Evolutionary conservation across 1,140 invertebrate species (phyloP), one percentile per base, ranked within the genome.

Genomic region (Planococcus citri): DNA sequence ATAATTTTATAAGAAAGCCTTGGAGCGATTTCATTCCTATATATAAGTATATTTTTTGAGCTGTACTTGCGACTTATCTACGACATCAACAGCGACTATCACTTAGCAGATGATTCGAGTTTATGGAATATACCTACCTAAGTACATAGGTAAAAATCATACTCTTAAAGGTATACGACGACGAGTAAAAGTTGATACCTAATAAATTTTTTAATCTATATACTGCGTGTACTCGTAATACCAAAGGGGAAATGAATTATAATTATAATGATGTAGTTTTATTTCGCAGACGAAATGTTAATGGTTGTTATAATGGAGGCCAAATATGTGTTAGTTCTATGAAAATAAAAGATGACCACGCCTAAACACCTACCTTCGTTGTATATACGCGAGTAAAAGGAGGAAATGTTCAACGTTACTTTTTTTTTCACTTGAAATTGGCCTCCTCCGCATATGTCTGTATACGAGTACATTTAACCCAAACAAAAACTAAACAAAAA

Each of bases 291-390:
- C 41, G 41, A 51, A 51, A 51, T 51, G 41, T 51, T 51, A 51
- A 51, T 51, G 41, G 10, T 51, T 17, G 41, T 51, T 51, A 51
- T 51, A 51, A 51, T 51, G 12, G 41, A 51, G 41, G 41, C 41
- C 41, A 20, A 51, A 51, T 51, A 20, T 51, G 3, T 51, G n/a
- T 20, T n/a, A 3, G 41, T 14, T 33, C 2, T 51, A 51, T 51
- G 41, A 51, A 51, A 51, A 51, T 51, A 51, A 51, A 51, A 51
- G n/a, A 51, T 51, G n/a, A 20, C 41, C 41, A 51, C 41, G 41
- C 41, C 41, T 51, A 20, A 51, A 17, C 41, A 17, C 41, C 41
- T 51, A 51, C 12, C 41, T 51, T 51, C 41, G 10, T 14, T 51
- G 17, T 20, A 4, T 6, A 9, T 20, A 17, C 17, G n/a, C 12